A percentile compares a stretch with the other conserved stretches of the same genome.
These are phyloP conservation scores for Sylvia atricapilla DNA, from an alignment of 2,113 vertebrate species.

Conservation along the genomic window DNA sequence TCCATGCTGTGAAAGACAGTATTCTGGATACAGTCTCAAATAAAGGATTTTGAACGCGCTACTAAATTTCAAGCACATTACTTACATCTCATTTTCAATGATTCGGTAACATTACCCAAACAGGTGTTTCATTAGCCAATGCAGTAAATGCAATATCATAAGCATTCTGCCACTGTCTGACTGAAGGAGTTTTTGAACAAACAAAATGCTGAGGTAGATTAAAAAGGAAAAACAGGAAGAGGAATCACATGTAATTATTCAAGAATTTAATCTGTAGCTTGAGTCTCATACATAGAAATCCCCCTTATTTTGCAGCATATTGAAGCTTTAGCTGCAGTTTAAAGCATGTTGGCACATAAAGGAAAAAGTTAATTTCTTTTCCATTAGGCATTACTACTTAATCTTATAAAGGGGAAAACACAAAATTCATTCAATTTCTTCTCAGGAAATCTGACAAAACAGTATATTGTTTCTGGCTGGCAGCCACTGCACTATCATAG, in stretches of 20 bases:
- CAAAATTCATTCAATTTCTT: background rate
- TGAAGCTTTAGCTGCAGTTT: background rate
- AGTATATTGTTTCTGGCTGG: background rate
- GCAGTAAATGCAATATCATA: background rate
- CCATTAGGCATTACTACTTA: background rate
- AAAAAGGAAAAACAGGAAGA: background rate
- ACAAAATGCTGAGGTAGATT: background rate
- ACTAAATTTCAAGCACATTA: background rate
- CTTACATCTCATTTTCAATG: background rate
- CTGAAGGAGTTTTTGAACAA: background rate
- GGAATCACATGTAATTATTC: background rate
- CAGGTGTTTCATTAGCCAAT: background rate
- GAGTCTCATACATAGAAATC: background rate
- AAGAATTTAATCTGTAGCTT: background rate
- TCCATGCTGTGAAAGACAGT: background rate
- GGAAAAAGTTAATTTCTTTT: background rate
- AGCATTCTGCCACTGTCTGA: background rate
- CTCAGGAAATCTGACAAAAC: constrained; percentile 1
- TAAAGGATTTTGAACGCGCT: background rate
- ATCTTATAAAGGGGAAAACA: background rate
- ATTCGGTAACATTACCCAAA: background rate
- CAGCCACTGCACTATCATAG: background rate
- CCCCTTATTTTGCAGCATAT: background rate
- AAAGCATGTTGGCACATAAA: background rate
- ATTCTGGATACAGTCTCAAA: background rate